Percentiles rank a stretch among this genome's conserved stretches.
Conservation (phyloP, 92 coral and sea anemone species). For the Epizoanthus scotinus region DNA sequence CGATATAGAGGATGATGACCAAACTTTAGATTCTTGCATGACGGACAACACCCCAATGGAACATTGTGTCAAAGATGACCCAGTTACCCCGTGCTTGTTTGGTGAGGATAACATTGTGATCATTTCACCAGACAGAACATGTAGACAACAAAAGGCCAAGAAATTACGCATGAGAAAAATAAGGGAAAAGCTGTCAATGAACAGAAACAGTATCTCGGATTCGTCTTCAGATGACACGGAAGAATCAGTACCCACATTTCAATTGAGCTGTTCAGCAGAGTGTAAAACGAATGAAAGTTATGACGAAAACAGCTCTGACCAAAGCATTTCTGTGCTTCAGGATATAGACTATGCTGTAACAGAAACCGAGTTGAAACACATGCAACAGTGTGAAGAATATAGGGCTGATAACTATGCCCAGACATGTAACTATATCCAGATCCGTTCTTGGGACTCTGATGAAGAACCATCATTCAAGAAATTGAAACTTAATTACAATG, state of each 20-base stretch:
- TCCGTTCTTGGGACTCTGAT: background rate
- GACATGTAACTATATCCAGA: background rate
- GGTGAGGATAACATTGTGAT: slow-evolving; percentile 43
- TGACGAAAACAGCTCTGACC: slow-evolving; percentile 34
- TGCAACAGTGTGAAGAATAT: background rate
- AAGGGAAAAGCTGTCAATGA: slow-evolving; percentile 17
- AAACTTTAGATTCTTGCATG: slow-evolving; percentile 27
- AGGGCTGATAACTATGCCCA: background rate
- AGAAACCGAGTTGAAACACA: background rate
- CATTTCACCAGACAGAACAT: slow-evolving; percentile 14
- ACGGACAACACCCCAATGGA: slow-evolving; percentile 24
- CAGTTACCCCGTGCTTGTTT: slow-evolving; percentile 58
- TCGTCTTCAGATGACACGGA: slow-evolving; percentile 2
- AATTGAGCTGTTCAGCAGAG: slow-evolving; percentile 1
- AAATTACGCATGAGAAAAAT: slow-evolving; percentile 14
- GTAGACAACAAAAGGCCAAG: slow-evolving; percentile 4
- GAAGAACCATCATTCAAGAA: slow-evolving; percentile 33
- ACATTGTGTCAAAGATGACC: slow-evolving; percentile 23
- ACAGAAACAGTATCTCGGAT: background rate
- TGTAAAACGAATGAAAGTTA: background rate
- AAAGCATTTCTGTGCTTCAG: slow-evolving; percentile 60
- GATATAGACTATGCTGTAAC: slow-evolving; percentile 22
- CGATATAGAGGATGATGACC: slow-evolving; percentile 8
- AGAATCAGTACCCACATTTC: background rate
- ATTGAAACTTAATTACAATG: background rate